Percentiles rank a stretch among this genome's conserved stretches.
Evolutionary conservation across 37 sponge, comb jelly and placozoan genomes (phyloP).

Genomic region (Agelas oroides): DNA sequence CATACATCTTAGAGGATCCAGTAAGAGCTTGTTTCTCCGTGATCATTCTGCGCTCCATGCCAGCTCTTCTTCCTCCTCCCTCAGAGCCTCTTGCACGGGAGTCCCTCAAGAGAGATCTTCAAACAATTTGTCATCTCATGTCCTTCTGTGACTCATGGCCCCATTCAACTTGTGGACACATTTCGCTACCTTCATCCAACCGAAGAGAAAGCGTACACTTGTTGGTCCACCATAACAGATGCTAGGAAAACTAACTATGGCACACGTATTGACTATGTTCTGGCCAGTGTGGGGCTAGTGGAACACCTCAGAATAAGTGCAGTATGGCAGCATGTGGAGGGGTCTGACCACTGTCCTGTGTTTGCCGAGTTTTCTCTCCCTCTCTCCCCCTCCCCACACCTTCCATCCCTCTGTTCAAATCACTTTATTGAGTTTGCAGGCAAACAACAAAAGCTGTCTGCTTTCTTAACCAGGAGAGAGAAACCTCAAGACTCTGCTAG

Average conservation of each 20-base stretch:
- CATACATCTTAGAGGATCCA: slow-evolving; percentile 60
- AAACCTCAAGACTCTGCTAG: not conserved
- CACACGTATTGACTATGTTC: slow-evolving; percentile 88
- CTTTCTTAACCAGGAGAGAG: slow-evolving; percentile 25
- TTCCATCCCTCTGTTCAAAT: slow-evolving; percentile 69
- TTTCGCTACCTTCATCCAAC: slow-evolving; percentile 79
- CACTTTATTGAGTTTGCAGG: slow-evolving; percentile 58
- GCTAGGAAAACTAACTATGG: slow-evolving; percentile 91
- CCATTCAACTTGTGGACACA: slow-evolving; percentile 61
- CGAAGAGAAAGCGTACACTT: slow-evolving; percentile 77
- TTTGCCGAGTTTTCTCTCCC: slow-evolving; percentile 53
- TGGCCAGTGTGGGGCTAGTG: slow-evolving; percentile 24
- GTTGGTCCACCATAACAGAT: slow-evolving; percentile 86
- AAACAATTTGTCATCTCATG: slow-evolving; percentile 10
- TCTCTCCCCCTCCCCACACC: slow-evolving; percentile 4
- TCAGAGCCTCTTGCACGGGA: not conserved
- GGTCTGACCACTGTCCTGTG: slow-evolving; percentile 97
- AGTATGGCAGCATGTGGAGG: slow-evolving; percentile 64
- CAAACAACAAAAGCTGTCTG: slow-evolving; percentile 69
- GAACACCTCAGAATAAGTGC: not conserved
- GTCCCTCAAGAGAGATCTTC: not conserved
- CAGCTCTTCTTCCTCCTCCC: not conserved
- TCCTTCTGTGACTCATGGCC: not conserved
- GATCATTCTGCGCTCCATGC: no score
- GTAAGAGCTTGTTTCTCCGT: slow-evolving; percentile 1